Evolutionary conservation across 92 coral and sea anemone genomes (phyloP), one percentile per base, ranked within the genome.

Genomic region (Epizoanthus ramosus): DNA sequence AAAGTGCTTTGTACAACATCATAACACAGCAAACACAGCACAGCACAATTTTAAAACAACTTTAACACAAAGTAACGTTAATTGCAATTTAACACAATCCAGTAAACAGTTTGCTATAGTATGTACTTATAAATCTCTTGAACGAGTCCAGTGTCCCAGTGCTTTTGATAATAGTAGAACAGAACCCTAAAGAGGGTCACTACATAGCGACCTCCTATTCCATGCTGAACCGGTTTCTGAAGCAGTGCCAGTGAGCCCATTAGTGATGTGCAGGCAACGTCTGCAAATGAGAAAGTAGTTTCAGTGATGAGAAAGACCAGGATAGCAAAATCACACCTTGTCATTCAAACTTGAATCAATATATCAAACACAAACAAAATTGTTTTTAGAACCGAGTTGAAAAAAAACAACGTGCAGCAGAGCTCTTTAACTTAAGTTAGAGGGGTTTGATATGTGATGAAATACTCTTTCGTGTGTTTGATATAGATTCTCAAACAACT

Each of bases 111-210:
- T 25, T 15, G 15, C 17, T 6, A n/a, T n/a, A 47, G 58, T 86
- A 43, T 37, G 4, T 73, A 95, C 99, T 89, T 87, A 88, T 96
- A 96, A 73, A 96, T 90, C 73, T 93, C 96, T 52, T 89, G 92
- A 17, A 83, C 97, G 18, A 95, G 94, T n/a, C 91, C 91, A 0
- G 97, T 88, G 53, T 96, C 92, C 61, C 90, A 86, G 75, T 94
- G 95, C 57, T 93, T 88, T 45, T 84, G 87, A 89, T 96, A 96
- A 80, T 90, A 96, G 88, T 91, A 93, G 53, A 84, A 91, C 57
- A 95, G 68, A 74, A 90, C 87, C 71, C 95, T 89, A 80, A 95
- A 95, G 71, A 95, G 81, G 17, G 95, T 91, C 16, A 88, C 70
- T 17, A 85, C 92, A 67, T 75, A 75, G 56, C 90, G 94, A 3